These are phyloP conservation scores for Malurus cyaneus DNA, from an alignment of 2,113 vertebrate species.

Conservation along the genomic window DNA sequence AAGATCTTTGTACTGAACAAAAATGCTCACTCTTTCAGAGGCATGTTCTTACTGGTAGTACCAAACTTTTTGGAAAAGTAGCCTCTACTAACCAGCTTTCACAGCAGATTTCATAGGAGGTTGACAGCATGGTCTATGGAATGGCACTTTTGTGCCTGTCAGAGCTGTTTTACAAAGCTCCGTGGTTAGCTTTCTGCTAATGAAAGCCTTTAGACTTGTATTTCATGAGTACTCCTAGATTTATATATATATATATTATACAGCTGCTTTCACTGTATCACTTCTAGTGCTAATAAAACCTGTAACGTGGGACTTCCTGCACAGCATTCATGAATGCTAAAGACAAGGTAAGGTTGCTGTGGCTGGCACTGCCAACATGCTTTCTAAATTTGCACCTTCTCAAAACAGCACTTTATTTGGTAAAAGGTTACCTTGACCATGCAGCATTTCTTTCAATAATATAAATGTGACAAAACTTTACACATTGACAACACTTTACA, in stretches of 20 bases:
- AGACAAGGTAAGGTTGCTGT: not conserved
- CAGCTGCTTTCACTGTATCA: not conserved
- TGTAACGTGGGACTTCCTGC: accelerated
- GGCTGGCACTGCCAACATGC: not conserved
- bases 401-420: not conserved
- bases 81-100: not conserved
- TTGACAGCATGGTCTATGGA: not conserved
- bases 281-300: not conserved
- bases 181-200: not conserved
- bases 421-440: not conserved
- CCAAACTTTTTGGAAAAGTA: not conserved
- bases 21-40: not conserved
- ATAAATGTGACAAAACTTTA: not conserved
- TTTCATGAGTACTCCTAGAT: not conserved
- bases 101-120: not conserved
- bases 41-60: not conserved
- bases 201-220: not conserved
- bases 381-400: not conserved
- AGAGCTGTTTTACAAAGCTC: not conserved
- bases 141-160: not conserved
- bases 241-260: not conserved
- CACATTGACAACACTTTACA: not conserved
- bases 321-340: not conserved
- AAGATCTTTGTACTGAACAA: not conserved
- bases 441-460: not conserved